Evolutionary conservation across 2,113 vertebrate genomes (phyloP).

Genomic region (Alouatta palliata): DNA sequence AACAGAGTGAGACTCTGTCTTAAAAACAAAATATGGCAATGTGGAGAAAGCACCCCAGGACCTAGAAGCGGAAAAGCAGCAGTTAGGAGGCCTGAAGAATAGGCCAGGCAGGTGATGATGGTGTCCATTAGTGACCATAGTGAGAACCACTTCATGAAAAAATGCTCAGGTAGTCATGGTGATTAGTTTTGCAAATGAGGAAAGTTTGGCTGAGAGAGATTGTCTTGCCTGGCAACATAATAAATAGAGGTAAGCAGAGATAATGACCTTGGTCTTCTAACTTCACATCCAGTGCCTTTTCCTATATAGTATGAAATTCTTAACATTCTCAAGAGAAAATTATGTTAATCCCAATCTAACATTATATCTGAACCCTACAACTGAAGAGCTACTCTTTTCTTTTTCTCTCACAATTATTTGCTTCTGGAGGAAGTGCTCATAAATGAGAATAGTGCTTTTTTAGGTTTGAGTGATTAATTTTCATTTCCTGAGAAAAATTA

Average conservation of each 20-base stretch:
- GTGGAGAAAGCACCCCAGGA: background rate
- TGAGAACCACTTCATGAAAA: background rate
- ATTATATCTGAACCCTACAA: background rate
- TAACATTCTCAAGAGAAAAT: background rate
- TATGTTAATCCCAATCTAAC: background rate
- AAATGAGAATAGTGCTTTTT: background rate
- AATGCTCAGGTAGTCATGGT: background rate
- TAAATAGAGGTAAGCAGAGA: background rate
- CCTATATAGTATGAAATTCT: background rate
- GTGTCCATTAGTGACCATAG: background rate
- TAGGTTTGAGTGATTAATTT: background rate
- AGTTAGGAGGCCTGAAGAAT: background rate
- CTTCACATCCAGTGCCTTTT: background rate
- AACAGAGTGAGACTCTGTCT: too few species aligned
- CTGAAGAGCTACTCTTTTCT: background rate
- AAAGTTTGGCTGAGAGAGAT: background rate
- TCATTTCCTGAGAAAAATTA: slow-evolving; percentile 49
- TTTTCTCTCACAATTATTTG: background rate
- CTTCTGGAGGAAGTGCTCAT: background rate
- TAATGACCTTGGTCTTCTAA: background rate
- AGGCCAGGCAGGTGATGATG: too few species aligned
- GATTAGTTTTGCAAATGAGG: background rate
- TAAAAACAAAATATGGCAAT: background rate
- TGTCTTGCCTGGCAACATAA: background rate
- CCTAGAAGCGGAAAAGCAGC: background rate